phyloP scores from a whole-genome alignment of 1,140 invertebrate genomes.

The Leptopilina clavipes region DNA sequence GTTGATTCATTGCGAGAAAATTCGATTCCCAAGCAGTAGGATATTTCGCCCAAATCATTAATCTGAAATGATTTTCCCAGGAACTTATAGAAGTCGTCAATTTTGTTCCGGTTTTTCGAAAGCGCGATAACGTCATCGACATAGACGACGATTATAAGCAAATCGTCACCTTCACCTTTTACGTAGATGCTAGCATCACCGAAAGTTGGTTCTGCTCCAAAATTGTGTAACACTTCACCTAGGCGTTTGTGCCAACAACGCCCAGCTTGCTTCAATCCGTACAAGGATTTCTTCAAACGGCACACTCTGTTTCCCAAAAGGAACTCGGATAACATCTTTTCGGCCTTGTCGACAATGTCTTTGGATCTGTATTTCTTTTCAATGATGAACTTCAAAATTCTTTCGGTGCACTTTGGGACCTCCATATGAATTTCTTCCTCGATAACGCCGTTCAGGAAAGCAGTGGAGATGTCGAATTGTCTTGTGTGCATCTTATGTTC shows the following conservation, averaged over 20 bases:
- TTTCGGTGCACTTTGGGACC: slow-evolving; percentile 43
- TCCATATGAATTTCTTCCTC: slow-evolving; percentile 56
- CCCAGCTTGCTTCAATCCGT: neutral
- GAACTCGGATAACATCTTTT: slow-evolving; percentile 58
- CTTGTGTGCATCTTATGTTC: slow-evolving; percentile 32
- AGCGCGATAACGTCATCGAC: slow-evolving; percentile 2
- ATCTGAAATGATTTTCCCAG: slow-evolving; percentile 43
- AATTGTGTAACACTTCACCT: neutral
- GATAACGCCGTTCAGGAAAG: slow-evolving; percentile 57
- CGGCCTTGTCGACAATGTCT: slow-evolving; percentile 46
- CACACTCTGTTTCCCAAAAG: slow-evolving; percentile 32
- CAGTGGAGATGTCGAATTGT: slow-evolving; percentile 49
- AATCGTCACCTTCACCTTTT: slow-evolving; percentile 41
- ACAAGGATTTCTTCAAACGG: neutral
- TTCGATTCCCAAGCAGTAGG: slow-evolving; percentile 45
- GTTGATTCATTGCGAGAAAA: slow-evolving; percentile 32
- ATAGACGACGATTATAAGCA: slow-evolving; percentile 22
- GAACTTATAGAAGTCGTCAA: slow-evolving; percentile 20
- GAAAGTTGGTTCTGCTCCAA: slow-evolving; percentile 40
- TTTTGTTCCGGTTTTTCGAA: slow-evolving; percentile 15
- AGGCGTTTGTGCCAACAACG: slow-evolving; percentile 5
- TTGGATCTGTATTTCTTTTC: slow-evolving; percentile 32
- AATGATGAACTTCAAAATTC: slow-evolving; percentile 18
- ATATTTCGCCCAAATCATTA: slow-evolving; percentile 41
- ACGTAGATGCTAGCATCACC: slow-evolving; percentile 44